A percentile compares a stretch with the other conserved stretches of the same genome.
Conservation (phyloP, 2,797 vertebrate species). For the Coilia nasus region DNA sequence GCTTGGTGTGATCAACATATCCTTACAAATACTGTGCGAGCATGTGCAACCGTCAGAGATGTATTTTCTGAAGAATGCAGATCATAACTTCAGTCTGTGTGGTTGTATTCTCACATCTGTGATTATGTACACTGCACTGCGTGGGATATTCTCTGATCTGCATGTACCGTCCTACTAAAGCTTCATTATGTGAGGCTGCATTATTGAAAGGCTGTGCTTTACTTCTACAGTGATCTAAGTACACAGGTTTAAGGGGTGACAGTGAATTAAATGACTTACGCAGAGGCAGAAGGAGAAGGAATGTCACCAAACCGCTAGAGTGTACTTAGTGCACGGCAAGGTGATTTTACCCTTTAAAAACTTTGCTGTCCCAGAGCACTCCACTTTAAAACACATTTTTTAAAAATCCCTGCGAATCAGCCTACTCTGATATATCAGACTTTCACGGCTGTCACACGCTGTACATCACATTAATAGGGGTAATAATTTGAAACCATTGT, state of each 20-base stretch:
- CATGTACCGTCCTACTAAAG: neutral
- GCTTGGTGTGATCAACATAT: neutral
- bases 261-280: slow-evolving; percentile 2
- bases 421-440: slow-evolving; percentile 46
- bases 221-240: neutral
- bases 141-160: neutral
- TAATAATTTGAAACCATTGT: slow-evolving; percentile 69
- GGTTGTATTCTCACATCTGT: neutral
- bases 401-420: slow-evolving; percentile 2
- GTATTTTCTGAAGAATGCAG: neutral
- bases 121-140: neutral
- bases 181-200: slow-evolving; percentile 38
- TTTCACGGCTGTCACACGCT: slow-evolving; percentile 72
- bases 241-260: neutral
- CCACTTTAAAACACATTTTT: slow-evolving; percentile 14
- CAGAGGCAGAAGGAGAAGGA: neutral
- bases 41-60: neutral
- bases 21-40: neutral
- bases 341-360: slow-evolving; percentile 34
- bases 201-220: neutral
- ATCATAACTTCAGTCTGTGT: neutral
- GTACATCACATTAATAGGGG: slow-evolving; percentile 73
- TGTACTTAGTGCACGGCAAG: slow-evolving; percentile 35
- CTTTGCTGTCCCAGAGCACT: neutral
- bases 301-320: neutral